These are phyloP conservation scores for Lepidothrix coronata DNA, from an alignment of 2,113 vertebrate genomes.

Conservation along the genomic window DNA sequence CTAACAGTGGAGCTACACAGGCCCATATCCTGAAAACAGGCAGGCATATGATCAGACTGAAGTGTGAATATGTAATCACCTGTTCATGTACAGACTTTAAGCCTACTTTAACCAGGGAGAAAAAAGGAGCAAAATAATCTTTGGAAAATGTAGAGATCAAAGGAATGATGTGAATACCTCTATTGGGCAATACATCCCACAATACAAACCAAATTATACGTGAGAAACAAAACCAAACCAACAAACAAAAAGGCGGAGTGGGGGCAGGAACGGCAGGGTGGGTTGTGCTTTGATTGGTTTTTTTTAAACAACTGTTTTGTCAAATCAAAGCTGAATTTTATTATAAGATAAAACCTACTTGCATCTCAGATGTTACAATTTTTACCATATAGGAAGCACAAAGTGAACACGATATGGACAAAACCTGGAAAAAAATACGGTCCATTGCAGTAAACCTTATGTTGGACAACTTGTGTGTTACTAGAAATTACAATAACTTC, in stretches of 20 bases:
- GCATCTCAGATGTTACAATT: neutral
- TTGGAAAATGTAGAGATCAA: neutral
- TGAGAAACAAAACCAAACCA: neutral
- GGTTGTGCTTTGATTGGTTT: neutral
- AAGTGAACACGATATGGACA: neutral
- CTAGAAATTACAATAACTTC: neutral
- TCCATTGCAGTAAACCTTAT: neutral
- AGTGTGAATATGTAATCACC: neutral
- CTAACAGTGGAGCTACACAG: neutral
- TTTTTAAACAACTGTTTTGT: neutral
- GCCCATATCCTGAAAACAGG: neutral
- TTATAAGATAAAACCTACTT: neutral
- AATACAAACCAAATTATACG: neutral
- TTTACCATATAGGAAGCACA: neutral
- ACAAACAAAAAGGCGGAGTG: fast-evolving
- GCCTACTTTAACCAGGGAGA: neutral
- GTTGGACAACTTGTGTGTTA: neutral
- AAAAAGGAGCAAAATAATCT: neutral
- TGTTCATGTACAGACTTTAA: neutral
- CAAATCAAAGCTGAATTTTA: neutral
- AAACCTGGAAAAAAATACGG: neutral
- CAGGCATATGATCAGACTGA: neutral
- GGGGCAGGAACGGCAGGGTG: too few species aligned
- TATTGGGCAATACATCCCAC: neutral
- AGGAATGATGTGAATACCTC: neutral